A percentile compares a stretch with the other conserved stretches of the same genome.
phyloP scores from a whole-genome alignment of 2,113 vertebrate genomes.

The Saimiri boliviensis region DNA sequence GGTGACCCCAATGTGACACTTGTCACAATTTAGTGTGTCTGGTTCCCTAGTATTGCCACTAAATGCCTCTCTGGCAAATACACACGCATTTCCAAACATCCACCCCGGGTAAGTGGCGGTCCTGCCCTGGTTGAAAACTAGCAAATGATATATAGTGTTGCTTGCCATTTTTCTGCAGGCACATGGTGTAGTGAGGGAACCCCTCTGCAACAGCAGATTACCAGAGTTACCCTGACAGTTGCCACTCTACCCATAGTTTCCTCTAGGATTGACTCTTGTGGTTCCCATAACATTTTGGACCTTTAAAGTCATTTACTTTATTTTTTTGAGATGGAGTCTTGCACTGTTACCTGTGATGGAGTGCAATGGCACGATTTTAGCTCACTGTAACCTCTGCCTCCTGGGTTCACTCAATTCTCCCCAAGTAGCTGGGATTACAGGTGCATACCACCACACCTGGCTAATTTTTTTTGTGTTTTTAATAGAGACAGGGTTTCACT shows the following conservation, averaged over 20 bases:
- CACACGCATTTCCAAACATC: not conserved
- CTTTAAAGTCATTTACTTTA: not conserved
- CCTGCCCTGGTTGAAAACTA: not conserved
- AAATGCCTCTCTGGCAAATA: not conserved
- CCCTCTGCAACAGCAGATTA: not conserved
- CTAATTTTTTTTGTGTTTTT: too few species aligned
- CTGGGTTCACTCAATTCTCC: too few species aligned
- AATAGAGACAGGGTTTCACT: too few species aligned
- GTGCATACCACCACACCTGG: too few species aligned
- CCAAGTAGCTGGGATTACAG: too few species aligned
- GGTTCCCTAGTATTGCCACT: too few species aligned
- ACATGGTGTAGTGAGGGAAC: not conserved
- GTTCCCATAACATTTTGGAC: not conserved
- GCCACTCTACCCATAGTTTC: not conserved
- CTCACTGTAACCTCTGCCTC: too few species aligned
- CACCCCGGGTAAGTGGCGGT: not conserved
- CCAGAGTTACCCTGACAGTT: not conserved
- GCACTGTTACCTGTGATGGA: too few species aligned
- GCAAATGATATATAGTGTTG: fast-evolving
- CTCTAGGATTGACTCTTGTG: not conserved
- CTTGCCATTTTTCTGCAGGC: not conserved
- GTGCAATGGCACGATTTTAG: too few species aligned
- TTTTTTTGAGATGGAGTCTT: too few species aligned
- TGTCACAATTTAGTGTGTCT: too few species aligned
- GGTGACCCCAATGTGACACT: too few species aligned